phyloP scores from a whole-genome alignment of 2,888 invertebrate species.

The Phytoseiulus persimilis region DNA sequence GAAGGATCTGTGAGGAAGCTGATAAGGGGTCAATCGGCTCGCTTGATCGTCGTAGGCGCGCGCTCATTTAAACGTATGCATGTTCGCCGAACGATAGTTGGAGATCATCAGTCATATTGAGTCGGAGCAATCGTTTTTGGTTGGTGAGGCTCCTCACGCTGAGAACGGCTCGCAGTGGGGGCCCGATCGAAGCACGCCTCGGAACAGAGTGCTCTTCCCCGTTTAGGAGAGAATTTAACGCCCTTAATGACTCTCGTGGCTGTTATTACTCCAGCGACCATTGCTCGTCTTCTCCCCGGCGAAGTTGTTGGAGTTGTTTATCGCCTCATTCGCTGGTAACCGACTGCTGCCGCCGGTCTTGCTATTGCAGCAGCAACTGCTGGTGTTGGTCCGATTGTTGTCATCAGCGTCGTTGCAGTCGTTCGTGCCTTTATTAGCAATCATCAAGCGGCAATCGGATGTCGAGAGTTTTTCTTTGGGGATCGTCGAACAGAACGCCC shows the following conservation, averaged over 20 bases:
- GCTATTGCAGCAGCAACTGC: no score
- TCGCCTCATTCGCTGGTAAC: not conserved
- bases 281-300: not conserved
- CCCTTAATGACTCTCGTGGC: not conserved
- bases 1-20: no score
- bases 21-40: no score
- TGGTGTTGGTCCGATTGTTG: not conserved
- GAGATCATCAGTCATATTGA: not conserved
- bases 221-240: not conserved
- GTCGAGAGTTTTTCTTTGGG: not conserved
- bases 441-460: not conserved
- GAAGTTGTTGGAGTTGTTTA: conserved; percentile 1
- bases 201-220: not conserved
- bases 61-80: no score
- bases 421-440: not conserved
- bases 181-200: not conserved
- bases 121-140: not conserved
- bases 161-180: not conserved
- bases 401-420: not conserved
- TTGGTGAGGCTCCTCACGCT: not conserved
- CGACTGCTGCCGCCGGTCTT: not conserved
- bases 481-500: not conserved
- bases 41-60: no score
- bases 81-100: no score
- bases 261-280: not conserved